Evolutionary conservation across 2,888 invertebrate species (phyloP).

Genomic region (Mythimna pallens): DNA sequence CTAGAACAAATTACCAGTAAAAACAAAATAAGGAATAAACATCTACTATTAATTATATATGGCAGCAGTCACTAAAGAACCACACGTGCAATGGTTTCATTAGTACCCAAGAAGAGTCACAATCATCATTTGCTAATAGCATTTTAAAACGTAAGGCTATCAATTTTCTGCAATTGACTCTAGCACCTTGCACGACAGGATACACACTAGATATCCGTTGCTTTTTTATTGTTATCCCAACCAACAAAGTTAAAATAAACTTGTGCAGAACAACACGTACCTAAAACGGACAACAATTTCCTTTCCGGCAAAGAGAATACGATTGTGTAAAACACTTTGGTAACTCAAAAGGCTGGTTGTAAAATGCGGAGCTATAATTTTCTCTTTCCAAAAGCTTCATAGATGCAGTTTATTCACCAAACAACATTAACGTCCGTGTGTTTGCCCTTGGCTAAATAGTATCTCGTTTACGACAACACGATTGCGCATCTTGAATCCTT

Average conservation of each 20-base stretch:
- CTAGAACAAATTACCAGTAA: background rate
- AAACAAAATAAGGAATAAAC: background rate
- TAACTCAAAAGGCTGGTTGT: constrained; percentile 52
- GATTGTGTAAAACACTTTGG: constrained; percentile 52
- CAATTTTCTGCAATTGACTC: constrained; percentile 42
- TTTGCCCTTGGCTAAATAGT: constrained; percentile 86
- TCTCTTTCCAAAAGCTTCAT: constrained; percentile 75
- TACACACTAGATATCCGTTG: constrained; percentile 27
- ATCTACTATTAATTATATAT: background rate
- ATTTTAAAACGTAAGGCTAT: constrained; percentile 31
- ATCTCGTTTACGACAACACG: constrained; percentile 86
- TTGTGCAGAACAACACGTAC: constrained; percentile 22
- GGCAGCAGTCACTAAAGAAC: background rate
- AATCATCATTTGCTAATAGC: constrained; percentile 42
- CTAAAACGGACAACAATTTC: constrained; percentile 37
- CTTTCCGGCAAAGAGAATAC: constrained; percentile 28
- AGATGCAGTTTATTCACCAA: constrained; percentile 74
- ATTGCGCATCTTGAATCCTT: constrained; percentile 85
- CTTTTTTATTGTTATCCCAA: constrained; percentile 16
- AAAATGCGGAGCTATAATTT: constrained; percentile 75
- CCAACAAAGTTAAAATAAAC: constrained; percentile 24
- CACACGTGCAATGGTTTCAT: background rate
- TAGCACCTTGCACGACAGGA: constrained; percentile 29
- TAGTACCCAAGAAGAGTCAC: background rate
- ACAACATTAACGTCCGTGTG: constrained; percentile 72